Conservation (phyloP, 2,113 vertebrate genomes). For the Serilophus lunatus region DNA sequence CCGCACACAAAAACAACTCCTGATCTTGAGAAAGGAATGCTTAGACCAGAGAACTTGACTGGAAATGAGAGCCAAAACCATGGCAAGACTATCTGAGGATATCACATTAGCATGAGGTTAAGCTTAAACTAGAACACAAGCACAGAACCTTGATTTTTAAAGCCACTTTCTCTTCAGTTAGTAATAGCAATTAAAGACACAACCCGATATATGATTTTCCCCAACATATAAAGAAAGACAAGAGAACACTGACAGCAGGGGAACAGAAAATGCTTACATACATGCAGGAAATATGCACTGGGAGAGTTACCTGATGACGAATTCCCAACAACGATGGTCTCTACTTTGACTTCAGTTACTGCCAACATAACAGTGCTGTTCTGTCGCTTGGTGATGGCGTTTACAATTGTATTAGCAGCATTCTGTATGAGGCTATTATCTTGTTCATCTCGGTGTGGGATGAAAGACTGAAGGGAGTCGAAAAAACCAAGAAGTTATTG, state of each 20-base stretch:
- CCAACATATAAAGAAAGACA: background rate
- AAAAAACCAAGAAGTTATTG: background rate
- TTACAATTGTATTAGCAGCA: slow-evolving; percentile 82
- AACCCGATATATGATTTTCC: background rate
- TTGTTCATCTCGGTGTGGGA: slow-evolving; percentile 74
- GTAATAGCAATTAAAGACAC: background rate
- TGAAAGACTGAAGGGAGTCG: slow-evolving; percentile 76
- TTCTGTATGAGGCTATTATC: slow-evolving; percentile 84
- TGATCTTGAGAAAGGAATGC: background rate
- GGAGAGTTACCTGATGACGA: slow-evolving; percentile 77
- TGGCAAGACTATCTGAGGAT: background rate
- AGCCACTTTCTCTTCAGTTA: background rate
- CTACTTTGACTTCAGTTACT: slow-evolving; percentile 90
- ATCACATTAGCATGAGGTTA: fast-evolving
- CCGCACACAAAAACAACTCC: background rate
- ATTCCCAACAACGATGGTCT: slow-evolving; percentile 72
- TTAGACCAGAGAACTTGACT: background rate
- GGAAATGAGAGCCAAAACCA: background rate
- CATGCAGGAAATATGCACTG: background rate
- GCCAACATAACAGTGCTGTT: slow-evolving; percentile 90
- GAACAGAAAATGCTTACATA: background rate
- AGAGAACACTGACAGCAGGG: background rate
- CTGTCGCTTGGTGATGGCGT: slow-evolving; percentile 83
- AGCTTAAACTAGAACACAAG: background rate
- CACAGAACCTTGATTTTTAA: background rate